A percentile compares a stretch with the other conserved stretches of the same genome.
phyloP scores from a whole-genome alignment of 2,797 vertebrate genomes.

The Helicolenus hilgendorfi region DNA sequence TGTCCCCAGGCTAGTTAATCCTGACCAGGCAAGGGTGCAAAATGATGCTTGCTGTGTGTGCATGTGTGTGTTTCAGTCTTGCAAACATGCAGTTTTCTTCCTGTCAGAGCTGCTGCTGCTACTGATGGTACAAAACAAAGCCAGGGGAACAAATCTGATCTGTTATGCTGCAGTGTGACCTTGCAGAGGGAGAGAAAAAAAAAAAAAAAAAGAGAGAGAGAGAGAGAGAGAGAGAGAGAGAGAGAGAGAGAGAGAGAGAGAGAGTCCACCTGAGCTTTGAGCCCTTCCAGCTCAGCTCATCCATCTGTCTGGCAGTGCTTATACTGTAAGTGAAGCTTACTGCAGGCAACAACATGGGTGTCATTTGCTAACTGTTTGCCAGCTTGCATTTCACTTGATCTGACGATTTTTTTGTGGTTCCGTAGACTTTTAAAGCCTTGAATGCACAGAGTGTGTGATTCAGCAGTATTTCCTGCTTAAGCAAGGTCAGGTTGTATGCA shows the following conservation, averaged over 20 bases:
- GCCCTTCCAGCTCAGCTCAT: conserved; percentile 80
- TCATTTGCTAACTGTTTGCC: neutral
- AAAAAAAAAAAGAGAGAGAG: neutral
- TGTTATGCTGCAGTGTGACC: conserved; percentile 83
- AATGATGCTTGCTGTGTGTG: neutral
- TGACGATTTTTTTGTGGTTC: neutral
- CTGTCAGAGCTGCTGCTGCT: conserved; percentile 18
- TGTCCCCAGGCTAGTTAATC: conserved; percentile 20
- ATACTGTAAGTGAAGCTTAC: conserved; percentile 70
- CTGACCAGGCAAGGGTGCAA: conserved; percentile 9
- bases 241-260: conserved; percentile 26
- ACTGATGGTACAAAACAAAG: conserved; percentile 42
- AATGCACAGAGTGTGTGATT: conserved; percentile 60
- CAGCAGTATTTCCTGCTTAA: conserved; percentile 69
- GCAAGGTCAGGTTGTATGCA: conserved; percentile 54
- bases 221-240: conserved; percentile 1
- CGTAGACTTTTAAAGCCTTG: neutral
- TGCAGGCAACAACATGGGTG: conserved; percentile 23
- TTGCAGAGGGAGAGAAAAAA: conserved; percentile 59
- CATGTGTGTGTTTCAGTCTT: neutral
- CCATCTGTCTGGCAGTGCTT: conserved; percentile 79
- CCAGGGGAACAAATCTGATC: conserved; percentile 53
- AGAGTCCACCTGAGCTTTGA: conserved; percentile 81
- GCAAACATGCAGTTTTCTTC: conserved; percentile 9
- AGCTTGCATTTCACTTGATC: conserved; percentile 26